A percentile compares a stretch with the other conserved stretches of the same genome.
phyloP scores from a whole-genome alignment of 2,113 vertebrate genomes.

The Hyperoodon ampullatus region DNA sequence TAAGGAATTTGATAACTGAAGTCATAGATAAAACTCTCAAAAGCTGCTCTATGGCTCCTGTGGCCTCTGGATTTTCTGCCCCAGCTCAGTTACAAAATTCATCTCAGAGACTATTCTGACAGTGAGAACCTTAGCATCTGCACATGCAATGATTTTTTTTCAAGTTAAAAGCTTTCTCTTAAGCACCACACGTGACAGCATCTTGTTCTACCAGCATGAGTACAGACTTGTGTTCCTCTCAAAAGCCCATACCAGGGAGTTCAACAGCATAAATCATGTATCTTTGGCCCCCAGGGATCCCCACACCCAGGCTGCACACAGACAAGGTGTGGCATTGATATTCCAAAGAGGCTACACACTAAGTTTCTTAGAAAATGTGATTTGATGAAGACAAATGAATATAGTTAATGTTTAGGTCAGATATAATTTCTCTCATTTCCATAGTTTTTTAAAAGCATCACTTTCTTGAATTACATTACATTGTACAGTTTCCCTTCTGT shows the following conservation, averaged over 20 bases:
- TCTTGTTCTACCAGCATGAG: background rate
- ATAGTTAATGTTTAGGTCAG: background rate
- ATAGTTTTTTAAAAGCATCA: background rate
- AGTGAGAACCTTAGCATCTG: background rate
- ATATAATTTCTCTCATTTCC: background rate
- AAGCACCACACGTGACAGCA: background rate
- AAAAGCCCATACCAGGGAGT: background rate
- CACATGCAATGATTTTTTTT: background rate
- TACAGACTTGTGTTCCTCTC: background rate
- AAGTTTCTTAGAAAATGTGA: background rate
- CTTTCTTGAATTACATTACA: background rate
- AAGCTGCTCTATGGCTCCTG: background rate
- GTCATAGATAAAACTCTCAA: conserved; percentile 21
- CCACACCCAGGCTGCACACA: background rate
- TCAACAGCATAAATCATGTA: background rate
- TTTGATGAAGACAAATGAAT: background rate
- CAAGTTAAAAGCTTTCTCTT: conserved; percentile 49
- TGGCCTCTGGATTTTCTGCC: conserved; percentile 39
- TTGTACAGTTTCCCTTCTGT: background rate
- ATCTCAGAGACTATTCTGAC: conserved; percentile 18
- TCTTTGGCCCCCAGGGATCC: rapidly evolving
- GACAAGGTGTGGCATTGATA: background rate
- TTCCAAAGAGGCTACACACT: background rate
- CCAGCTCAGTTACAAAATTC: background rate
- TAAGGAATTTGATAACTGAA: background rate